These are phyloP conservation scores for Mirza zaza DNA, from an alignment of 2,113 vertebrate species.

Conservation along the genomic window DNA sequence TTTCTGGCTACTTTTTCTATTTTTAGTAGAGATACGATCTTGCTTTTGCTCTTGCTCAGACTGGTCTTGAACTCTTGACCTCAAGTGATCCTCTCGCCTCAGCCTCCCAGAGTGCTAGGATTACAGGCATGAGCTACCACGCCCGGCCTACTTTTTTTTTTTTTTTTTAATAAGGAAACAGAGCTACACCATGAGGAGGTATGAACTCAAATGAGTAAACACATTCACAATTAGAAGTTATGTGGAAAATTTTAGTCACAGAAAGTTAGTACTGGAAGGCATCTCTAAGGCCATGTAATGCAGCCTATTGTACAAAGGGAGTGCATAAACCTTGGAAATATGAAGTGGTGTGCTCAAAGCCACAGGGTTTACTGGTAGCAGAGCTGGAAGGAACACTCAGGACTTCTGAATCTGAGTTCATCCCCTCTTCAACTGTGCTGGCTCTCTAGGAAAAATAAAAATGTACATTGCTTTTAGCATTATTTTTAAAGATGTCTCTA, in stretches of 20 bases:
- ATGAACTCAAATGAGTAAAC: not conserved
- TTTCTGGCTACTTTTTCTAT: no score
- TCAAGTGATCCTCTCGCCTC: no score
- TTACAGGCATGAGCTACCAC: no score
- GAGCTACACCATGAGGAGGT: not conserved
- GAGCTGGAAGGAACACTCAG: not conserved
- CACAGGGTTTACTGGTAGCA: not conserved
- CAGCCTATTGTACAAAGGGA: not conserved
- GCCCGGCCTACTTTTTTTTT: no score
- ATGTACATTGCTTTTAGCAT: slow-evolving; percentile 1
- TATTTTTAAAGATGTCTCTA: slow-evolving; percentile 53
- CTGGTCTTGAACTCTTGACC: no score
- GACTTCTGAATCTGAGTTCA: not conserved
- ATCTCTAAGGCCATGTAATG: not conserved
- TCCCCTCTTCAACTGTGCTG: not conserved
- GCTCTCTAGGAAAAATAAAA: slow-evolving; percentile 39
- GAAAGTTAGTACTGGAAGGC: not conserved
- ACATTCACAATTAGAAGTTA: not conserved
- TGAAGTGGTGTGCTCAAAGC: not conserved
- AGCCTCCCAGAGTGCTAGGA: no score
- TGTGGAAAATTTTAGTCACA: slow-evolving; percentile 30
- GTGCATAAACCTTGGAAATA: not conserved
- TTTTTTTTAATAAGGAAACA: not conserved
- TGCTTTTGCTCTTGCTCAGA: no score
- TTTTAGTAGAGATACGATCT: no score